Percentiles rank a stretch among this genome's conserved stretches.
phyloP scores from a whole-genome alignment of 2,797 vertebrate species.

The Crenichthys baileyi region DNA sequence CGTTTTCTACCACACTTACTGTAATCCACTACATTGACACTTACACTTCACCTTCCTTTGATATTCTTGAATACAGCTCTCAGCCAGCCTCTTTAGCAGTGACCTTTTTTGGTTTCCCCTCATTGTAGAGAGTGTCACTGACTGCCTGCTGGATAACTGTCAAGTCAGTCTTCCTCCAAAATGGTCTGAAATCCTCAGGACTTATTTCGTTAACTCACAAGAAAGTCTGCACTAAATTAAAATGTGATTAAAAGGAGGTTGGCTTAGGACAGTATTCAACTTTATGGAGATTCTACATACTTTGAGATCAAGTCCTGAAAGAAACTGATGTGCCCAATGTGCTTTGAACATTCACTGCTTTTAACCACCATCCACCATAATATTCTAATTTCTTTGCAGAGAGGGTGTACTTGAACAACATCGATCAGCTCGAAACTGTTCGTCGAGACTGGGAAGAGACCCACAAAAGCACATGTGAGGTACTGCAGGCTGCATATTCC shows the following conservation, averaged over 20 bases:
- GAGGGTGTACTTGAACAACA: conserved; percentile 80
- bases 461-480: conserved; percentile 90
- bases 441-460: conserved; percentile 90
- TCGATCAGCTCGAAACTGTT: conserved; percentile 83
- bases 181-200: not conserved
- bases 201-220: not conserved
- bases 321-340: too few relatives aligned
- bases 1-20: not conserved
- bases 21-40: too few relatives aligned
- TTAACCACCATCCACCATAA: not conserved
- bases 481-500: conserved; percentile 45
- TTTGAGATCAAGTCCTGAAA: not conserved
- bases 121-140: not conserved
- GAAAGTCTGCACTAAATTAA: not conserved
- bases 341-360: not conserved
- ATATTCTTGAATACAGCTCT: not conserved
- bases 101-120: not conserved
- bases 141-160: not conserved
- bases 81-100: not conserved
- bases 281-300: not conserved
- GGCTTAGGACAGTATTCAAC: not conserved
- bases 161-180: not conserved
- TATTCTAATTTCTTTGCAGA: conserved; percentile 73
- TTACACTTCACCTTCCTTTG: not conserved
- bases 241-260: not conserved